These are phyloP conservation scores for Chrysemys picta DNA, from an alignment of 2,113 vertebrate genomes.

Conservation along the genomic window DNA sequence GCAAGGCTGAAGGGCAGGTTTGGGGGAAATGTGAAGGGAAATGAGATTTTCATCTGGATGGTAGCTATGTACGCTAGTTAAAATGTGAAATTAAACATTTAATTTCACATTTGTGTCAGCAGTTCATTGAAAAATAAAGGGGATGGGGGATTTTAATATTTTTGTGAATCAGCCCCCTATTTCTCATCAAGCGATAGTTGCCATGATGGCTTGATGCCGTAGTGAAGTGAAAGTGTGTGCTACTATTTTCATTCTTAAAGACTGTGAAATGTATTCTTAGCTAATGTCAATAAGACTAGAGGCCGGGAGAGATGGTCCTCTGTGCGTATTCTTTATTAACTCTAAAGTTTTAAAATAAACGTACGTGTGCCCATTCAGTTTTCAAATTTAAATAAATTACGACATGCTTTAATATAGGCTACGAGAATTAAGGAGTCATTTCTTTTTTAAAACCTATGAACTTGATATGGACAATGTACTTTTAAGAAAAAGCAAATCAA, in stretches of 20 bases:
- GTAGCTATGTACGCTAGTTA: not conserved
- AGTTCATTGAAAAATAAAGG: not conserved
- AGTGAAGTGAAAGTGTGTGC: not conserved
- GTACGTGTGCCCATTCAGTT: not conserved
- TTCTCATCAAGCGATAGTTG: not conserved
- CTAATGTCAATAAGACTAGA: constrained; percentile 42
- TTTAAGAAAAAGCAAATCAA: not conserved
- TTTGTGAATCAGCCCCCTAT: not conserved
- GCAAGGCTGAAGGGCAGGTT: not conserved
- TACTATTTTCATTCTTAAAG: constrained; percentile 40
- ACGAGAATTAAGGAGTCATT: not conserved
- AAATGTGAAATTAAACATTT: not conserved
- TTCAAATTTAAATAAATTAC: not conserved
- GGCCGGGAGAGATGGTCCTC: not conserved
- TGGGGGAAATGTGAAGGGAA: not conserved
- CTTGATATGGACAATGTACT: not conserved
- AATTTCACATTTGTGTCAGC: not conserved
- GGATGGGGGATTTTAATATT: not conserved
- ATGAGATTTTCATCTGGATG: not conserved
- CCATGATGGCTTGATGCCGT: not conserved
- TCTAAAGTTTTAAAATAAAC: constrained; percentile 35
- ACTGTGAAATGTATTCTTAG: constrained; percentile 30
- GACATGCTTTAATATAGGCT: not conserved
- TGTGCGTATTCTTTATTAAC: constrained; percentile 54
- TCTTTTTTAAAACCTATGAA: constrained; percentile 2